These are phyloP conservation scores for Sipha flava DNA, from an alignment of 1,140 invertebrate genomes.

Conservation along the genomic window DNA sequence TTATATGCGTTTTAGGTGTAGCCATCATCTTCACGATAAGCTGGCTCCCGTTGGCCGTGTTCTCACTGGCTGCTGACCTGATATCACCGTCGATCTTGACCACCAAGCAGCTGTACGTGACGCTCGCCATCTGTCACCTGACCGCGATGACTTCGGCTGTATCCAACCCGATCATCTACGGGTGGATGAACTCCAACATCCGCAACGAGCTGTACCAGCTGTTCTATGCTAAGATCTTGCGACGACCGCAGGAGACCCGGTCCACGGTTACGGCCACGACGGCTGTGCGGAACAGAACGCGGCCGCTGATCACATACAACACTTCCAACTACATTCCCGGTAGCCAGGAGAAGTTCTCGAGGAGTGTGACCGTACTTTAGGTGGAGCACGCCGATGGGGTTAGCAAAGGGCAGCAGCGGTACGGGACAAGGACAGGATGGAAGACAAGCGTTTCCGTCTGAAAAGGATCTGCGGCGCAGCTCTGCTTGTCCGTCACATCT, in stretches of 20 bases:
- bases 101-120: constrained; percentile 39
- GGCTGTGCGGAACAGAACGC: not conserved
- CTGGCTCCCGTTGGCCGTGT: constrained; percentile 49
- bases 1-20: constrained; percentile 35
- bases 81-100: constrained; percentile 34
- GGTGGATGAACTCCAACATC: constrained; percentile 50
- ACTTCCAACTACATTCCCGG: not conserved
- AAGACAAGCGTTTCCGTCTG: no score
- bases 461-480: no score
- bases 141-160: constrained; percentile 52
- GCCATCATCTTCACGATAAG: constrained; percentile 46
- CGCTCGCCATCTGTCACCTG: constrained; percentile 50
- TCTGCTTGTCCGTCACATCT: no score
- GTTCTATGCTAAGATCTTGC: constrained; percentile 45
- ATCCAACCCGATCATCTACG: constrained; percentile 51
- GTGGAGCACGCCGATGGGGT: no score
- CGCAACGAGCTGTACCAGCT: constrained; percentile 48
- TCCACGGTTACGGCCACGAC: not conserved
- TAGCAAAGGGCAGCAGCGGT: no score
- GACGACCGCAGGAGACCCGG: not conserved
- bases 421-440: no score
- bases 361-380: not conserved
- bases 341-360: not conserved
- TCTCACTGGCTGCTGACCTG: constrained; percentile 47
- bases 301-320: constrained; percentile 1